Conservation (phyloP, 2,797 vertebrate genomes). For the Gallinago stenura region DNA sequence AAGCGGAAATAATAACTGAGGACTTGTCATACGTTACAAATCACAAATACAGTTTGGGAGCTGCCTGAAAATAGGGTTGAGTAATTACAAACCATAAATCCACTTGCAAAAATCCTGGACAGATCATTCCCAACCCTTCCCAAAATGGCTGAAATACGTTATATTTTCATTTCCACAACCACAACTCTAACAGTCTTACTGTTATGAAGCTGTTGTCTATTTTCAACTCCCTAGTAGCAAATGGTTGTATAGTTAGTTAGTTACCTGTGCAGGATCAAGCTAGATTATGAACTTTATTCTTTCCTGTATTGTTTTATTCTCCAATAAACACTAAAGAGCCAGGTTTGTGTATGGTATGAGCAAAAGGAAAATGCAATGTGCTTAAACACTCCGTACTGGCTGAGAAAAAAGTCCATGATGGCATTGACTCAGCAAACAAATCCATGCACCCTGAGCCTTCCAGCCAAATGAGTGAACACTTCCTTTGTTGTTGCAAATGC, state of each 20-base stretch:
- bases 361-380: not conserved
- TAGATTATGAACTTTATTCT: not conserved
- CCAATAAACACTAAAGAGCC: not conserved
- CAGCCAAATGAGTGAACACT: not conserved
- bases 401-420: not conserved
- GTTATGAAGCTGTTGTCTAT: not conserved
- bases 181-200: not conserved
- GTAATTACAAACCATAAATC: slow-evolving; percentile 4
- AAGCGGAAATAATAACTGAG: not conserved
- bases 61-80: not conserved
- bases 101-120: not conserved
- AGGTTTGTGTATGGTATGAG: not conserved
- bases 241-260: not conserved
- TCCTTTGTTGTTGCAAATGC: not conserved
- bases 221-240: not conserved
- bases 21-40: not conserved
- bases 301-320: not conserved
- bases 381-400: not conserved
- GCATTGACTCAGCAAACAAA: not conserved
- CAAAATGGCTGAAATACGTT: not conserved
- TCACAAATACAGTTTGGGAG: not conserved
- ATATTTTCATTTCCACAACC: not conserved
- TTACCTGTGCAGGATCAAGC: not conserved
- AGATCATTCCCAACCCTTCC: not conserved
- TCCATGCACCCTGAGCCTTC: not conserved